Percentiles rank a stretch among this genome's conserved stretches.
phyloP scores from a whole-genome alignment of 2,888 invertebrate species.

The Ceratothoa steindachneri region DNA sequence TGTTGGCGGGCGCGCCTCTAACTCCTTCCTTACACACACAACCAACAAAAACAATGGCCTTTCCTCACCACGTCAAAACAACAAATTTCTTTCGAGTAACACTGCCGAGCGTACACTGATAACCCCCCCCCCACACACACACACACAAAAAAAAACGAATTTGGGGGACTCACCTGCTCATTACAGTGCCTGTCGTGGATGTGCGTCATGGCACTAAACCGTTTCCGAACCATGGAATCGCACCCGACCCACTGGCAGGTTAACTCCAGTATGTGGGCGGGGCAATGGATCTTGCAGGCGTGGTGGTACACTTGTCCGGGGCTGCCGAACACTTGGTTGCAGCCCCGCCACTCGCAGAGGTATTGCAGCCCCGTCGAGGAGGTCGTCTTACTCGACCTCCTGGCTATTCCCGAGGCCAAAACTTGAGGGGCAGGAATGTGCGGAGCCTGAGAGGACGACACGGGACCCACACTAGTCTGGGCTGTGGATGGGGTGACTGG shows the following conservation, averaged over 20 bases:
- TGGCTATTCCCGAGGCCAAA: constrained; percentile 46
- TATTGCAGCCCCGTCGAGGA: constrained; percentile 47
- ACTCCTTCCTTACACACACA: no score
- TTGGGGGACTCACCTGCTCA: constrained; percentile 68
- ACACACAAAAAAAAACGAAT: no score
- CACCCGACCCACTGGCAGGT: constrained; percentile 86
- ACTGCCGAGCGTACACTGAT: no score
- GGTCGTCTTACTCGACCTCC: constrained; percentile 51
- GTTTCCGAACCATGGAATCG: constrained; percentile 80
- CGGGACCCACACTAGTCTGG: no score
- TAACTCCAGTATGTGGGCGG: constrained; percentile 64
- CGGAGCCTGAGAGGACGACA: constrained; percentile 21
- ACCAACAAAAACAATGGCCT: no score
- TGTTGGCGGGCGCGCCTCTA: no score
- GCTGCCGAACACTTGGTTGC: constrained; percentile 57
- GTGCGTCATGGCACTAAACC: constrained; percentile 95
- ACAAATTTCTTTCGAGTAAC: no score
- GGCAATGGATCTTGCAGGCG: constrained; percentile 78
- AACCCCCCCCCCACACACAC: no score
- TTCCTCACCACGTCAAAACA: no score
- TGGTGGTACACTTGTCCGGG: constrained; percentile 71
- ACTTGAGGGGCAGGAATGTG: constrained; percentile 45
- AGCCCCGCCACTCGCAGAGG: constrained; percentile 92
- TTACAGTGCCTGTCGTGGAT: constrained; percentile 91
- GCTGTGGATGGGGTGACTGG: constrained; percentile 49